A percentile compares a stretch with the other conserved stretches of the same genome.
These are phyloP conservation scores for Sceliomorpha sp. DNA, from an alignment of 2,888 invertebrate genomes.

Conservation along the genomic window DNA sequence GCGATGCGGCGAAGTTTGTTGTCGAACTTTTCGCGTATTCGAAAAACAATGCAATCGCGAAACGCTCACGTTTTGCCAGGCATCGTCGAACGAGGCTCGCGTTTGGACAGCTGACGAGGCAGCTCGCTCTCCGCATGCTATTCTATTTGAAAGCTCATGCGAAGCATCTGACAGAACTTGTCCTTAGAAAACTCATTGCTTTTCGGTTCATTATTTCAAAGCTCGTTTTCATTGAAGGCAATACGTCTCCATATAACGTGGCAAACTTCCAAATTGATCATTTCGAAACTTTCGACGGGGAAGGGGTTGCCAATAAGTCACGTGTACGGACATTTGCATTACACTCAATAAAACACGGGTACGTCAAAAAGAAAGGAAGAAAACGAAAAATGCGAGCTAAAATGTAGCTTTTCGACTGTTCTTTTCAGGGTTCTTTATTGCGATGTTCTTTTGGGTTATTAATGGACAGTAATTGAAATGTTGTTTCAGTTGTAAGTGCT, in stretches of 20 bases:
- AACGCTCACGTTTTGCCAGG: constrained; percentile 16
- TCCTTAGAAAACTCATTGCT: constrained; percentile 26
- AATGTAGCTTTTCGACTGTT: too few relatives aligned
- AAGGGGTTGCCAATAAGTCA: constrained; percentile 33
- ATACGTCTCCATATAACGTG: constrained; percentile 47
- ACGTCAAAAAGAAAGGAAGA: constrained; percentile 25
- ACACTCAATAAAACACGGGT: constrained; percentile 45
- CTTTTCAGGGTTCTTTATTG: too few relatives aligned
- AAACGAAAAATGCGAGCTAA: too few relatives aligned
- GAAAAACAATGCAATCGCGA: constrained; percentile 20
- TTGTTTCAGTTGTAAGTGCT: too few relatives aligned
- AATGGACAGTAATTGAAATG: too few relatives aligned
- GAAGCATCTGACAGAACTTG: constrained; percentile 23
- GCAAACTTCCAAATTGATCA: constrained; percentile 52
- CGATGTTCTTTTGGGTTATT: too few relatives aligned
- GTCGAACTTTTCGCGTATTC: constrained; percentile 16
- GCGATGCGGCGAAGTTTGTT: constrained; percentile 10
- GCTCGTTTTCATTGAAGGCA: constrained; percentile 36
- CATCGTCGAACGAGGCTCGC: constrained; percentile 16
- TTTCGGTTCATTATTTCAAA: constrained; percentile 44
- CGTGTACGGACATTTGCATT: constrained; percentile 28
- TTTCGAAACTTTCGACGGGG: constrained; percentile 38
- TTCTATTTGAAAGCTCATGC: constrained; percentile 32
- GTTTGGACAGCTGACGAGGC: constrained; percentile 29
- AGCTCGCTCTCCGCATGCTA: constrained; percentile 21